Evolutionary conservation across 1,140 invertebrate species (phyloP).

Genomic region (Stegodyphus mimosarum): DNA sequence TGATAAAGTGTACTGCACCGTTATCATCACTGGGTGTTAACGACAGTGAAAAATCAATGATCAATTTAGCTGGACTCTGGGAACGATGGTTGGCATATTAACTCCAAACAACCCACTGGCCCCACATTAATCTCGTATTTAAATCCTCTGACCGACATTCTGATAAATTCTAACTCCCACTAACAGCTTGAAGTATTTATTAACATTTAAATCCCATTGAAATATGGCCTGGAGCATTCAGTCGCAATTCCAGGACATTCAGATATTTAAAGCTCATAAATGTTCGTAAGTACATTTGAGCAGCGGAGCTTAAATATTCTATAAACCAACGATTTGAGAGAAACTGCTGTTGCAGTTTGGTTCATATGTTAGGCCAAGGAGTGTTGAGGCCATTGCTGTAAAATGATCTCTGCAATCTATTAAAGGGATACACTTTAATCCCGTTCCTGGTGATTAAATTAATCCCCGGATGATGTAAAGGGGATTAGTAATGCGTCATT

Average conservation of each 20-base stretch:
- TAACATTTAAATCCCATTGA: conserved; percentile 33
- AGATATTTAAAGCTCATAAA: conserved; percentile 30
- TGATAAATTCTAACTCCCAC: too few species aligned
- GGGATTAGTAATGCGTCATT: conserved; percentile 16
- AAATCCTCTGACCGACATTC: too few species aligned
- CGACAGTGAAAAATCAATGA: too few species aligned
- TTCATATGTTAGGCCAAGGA: not conserved
- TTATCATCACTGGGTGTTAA: too few species aligned
- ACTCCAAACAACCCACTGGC: too few species aligned
- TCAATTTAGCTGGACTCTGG: too few species aligned
- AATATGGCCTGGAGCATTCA: conserved; percentile 14
- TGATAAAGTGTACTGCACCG: too few species aligned
- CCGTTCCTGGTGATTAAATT: conserved; percentile 9
- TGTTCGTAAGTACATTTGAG: too few species aligned
- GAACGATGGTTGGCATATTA: too few species aligned
- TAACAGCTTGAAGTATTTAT: conserved; percentile 18
- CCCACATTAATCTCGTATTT: too few species aligned
- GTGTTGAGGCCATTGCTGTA: not conserved
- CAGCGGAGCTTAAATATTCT: too few species aligned
- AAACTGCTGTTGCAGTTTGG: conserved; percentile 14
- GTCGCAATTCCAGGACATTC: conserved; percentile 25
- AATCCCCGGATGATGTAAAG: not conserved
- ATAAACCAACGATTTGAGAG: not conserved
- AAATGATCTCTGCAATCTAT: conserved; percentile 43
- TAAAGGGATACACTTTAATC: conserved; percentile 16